These are phyloP conservation scores for Pygathrix nemaeus DNA, from an alignment of 2,113 vertebrate species.

Conservation along the genomic window DNA sequence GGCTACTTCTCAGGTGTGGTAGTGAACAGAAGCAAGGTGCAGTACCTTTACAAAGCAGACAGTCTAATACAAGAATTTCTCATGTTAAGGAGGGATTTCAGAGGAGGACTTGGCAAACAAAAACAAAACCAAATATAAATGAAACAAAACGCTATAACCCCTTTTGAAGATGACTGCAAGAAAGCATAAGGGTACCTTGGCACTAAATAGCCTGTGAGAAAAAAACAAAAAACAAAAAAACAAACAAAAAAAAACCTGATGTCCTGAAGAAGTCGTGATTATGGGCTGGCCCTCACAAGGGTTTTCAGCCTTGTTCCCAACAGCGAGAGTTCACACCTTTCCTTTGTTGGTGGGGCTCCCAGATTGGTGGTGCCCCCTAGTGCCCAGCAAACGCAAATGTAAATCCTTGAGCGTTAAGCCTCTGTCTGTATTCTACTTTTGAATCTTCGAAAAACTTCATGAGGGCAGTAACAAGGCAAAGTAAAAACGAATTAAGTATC, in stretches of 20 bases:
- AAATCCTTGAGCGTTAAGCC: background rate
- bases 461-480: background rate
- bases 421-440: background rate
- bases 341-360: background rate
- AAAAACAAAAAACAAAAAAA: background rate
- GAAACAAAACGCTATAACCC: accelerated
- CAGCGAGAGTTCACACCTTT: background rate
- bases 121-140: background rate
- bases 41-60: background rate
- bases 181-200: background rate
- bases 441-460: background rate
- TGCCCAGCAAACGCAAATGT: background rate
- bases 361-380: background rate
- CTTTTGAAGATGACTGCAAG: background rate
- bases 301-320: background rate
- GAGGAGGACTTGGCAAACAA: background rate
- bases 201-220: background rate
- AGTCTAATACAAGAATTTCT: background rate
- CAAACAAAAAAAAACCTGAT: background rate
- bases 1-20: background rate
- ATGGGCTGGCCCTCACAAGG: accelerated
- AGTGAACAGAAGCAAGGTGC: background rate
- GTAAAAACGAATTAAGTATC: background rate
- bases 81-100: background rate
- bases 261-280: background rate